Percentiles rank a stretch among this genome's conserved stretches.
These are phyloP conservation scores for Peromyscus leucopus DNA, from an alignment of 2,113 vertebrate species.

Conservation along the genomic window DNA sequence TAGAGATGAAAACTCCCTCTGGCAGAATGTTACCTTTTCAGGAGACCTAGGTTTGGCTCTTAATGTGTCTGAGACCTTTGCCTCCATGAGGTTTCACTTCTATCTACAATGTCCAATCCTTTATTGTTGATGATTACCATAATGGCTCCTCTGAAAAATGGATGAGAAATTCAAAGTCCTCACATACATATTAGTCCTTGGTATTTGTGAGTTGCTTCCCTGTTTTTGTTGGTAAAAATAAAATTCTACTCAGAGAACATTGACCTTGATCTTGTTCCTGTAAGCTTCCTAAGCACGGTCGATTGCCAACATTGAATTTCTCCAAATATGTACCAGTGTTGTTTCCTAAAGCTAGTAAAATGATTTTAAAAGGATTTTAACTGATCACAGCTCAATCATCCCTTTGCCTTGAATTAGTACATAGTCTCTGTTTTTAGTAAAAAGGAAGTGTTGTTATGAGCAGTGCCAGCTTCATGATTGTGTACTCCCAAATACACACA, in stretches of 20 bases:
- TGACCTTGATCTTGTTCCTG: neutral
- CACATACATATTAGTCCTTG: neutral
- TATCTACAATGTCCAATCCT: neutral
- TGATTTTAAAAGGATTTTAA: neutral
- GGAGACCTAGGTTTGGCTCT: neutral
- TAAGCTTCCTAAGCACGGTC: neutral
- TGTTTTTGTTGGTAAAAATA: neutral
- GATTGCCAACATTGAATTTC: neutral
- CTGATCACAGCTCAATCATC: neutral
- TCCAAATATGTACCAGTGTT: neutral
- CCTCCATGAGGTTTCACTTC: neutral
- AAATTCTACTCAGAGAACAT: neutral
- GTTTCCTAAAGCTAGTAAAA: neutral
- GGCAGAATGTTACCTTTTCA: neutral
- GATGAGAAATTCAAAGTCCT: neutral
- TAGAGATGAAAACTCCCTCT: constrained; percentile 3
- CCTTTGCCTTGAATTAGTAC: neutral
- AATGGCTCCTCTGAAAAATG: neutral
- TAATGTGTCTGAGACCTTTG: neutral
- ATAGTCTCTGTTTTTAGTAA: neutral
- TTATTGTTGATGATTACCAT: neutral
- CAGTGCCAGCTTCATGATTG: neutral
- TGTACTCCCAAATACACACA: neutral
- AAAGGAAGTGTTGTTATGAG: neutral
- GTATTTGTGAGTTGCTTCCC: neutral